phyloP scores from a whole-genome alignment of 2,888 invertebrate species.

The Cerceris rybyensis region DNA sequence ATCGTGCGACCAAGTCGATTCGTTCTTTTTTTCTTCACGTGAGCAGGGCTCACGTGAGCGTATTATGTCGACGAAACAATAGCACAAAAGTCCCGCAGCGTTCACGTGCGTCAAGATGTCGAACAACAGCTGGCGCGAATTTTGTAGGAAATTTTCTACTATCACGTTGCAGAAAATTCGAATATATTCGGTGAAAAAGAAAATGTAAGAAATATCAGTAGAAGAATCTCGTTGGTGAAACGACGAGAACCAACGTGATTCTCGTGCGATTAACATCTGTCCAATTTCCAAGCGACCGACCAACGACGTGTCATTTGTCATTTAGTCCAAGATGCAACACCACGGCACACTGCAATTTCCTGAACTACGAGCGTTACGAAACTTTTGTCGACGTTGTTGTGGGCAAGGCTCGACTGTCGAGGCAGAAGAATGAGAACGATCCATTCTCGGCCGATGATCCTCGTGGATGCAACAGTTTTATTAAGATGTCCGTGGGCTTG shows the following conservation, averaged over 20 bases:
- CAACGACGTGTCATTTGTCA: conserved; percentile 27
- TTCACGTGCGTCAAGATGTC: conserved; percentile 51
- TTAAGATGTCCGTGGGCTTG: conserved; percentile 18
- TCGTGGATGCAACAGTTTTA: conserved; percentile 21
- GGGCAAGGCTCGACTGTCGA: conserved; percentile 12
- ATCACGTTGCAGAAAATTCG: conserved; percentile 23
- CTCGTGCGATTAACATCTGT: conserved; percentile 30
- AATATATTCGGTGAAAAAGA: background rate
- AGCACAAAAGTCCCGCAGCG: conserved; percentile 44
- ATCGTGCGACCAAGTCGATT: conserved; percentile 65
- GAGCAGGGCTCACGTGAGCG: conserved; percentile 57
- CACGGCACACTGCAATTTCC: conserved; percentile 1
- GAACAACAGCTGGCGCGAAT: conserved; percentile 58
- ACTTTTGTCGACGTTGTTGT: conserved; percentile 19
- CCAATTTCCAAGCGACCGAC: conserved; percentile 7
- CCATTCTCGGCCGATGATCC: conserved; percentile 11
- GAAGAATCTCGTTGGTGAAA: too few species aligned
- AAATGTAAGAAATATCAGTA: background rate
- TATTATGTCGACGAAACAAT: conserved; percentile 67
- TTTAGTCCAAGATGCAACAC: conserved; percentile 2
- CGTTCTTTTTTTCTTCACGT: conserved; percentile 38
- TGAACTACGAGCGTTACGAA: conserved; percentile 13
- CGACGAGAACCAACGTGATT: conserved; percentile 2
- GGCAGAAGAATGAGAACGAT: conserved; percentile 22
- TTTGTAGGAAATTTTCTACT: conserved; percentile 50